A percentile compares a stretch with the other conserved stretches of the same genome.
phyloP scores from a whole-genome alignment of 2,797 vertebrate genomes.

The Enteromius anoplus region DNA sequence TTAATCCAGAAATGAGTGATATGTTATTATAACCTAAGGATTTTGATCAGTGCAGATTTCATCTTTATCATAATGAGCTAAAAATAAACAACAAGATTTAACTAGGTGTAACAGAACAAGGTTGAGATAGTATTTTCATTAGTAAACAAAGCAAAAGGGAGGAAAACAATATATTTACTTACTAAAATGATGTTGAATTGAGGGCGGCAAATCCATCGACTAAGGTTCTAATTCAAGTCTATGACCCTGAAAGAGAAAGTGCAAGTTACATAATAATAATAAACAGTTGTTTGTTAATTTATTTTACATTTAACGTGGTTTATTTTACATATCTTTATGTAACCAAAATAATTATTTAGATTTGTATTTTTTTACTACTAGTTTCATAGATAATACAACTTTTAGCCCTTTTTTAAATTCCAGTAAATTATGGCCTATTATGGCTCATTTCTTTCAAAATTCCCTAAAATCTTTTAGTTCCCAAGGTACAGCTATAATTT shows the following conservation, averaged over 20 bases:
- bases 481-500: neutral
- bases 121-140: neutral
- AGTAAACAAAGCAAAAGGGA: constrained; percentile 29
- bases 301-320: neutral
- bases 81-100: neutral
- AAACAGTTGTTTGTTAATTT: neutral
- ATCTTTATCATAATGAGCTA: constrained; percentile 4
- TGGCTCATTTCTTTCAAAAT: neutral
- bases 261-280: constrained; percentile 25
- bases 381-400: neutral
- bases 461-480: neutral
- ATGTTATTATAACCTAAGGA: neutral
- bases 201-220: constrained; percentile 80
- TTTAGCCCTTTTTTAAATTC: neutral
- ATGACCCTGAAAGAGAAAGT: constrained; percentile 71
- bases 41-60: neutral
- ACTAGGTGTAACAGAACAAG: neutral
- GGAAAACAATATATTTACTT: constrained; percentile 62
- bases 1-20: neutral
- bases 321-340: neutral
- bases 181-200: constrained; percentile 75
- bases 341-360: neutral
- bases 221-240: constrained; percentile 66
- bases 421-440: neutral
- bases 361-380: neutral